These are phyloP conservation scores for Ctenosaura bakeri DNA, from an alignment of 2,797 vertebrate species.

Conservation along the genomic window DNA sequence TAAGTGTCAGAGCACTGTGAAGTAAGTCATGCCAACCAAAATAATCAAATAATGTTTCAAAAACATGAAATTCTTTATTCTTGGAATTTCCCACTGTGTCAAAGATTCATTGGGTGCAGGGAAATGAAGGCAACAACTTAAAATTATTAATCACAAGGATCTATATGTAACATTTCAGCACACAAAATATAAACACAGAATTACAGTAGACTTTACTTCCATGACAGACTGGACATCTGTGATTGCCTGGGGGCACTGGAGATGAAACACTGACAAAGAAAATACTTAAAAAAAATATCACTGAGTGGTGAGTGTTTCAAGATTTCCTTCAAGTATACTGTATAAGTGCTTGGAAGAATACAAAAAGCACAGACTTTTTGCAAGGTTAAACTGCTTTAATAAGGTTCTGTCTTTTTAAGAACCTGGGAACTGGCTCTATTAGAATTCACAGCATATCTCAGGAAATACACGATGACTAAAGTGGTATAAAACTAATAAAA, in stretches of 20 bases:
- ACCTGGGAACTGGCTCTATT: no score
- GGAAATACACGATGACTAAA: neutral
- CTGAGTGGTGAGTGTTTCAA: conserved; percentile 1
- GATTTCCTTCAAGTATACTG: conserved; percentile 6
- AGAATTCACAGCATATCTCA: neutral
- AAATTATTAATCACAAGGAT: neutral
- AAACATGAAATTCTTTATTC: neutral
- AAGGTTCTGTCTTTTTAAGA: neutral
- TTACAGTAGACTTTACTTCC: conserved; percentile 14
- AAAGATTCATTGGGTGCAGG: neutral
- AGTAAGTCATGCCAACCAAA: neutral
- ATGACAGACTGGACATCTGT: conserved; percentile 25
- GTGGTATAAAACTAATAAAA: neutral
- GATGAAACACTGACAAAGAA: conserved; percentile 19
- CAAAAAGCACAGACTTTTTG: neutral
- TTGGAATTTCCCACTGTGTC: neutral
- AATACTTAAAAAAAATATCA: neutral
- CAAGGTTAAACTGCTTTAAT: conserved; percentile 3
- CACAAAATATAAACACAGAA: conserved; percentile 20
- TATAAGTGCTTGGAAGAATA: neutral
- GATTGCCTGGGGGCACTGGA: conserved; percentile 12
- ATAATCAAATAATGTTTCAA: neutral
- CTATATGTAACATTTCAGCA: conserved; percentile 12
- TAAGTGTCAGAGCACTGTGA: no score
- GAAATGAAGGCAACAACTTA: neutral